These are phyloP conservation scores for Sceliomorpha sp. DNA, from an alignment of 2,888 invertebrate genomes.

Conservation along the genomic window DNA sequence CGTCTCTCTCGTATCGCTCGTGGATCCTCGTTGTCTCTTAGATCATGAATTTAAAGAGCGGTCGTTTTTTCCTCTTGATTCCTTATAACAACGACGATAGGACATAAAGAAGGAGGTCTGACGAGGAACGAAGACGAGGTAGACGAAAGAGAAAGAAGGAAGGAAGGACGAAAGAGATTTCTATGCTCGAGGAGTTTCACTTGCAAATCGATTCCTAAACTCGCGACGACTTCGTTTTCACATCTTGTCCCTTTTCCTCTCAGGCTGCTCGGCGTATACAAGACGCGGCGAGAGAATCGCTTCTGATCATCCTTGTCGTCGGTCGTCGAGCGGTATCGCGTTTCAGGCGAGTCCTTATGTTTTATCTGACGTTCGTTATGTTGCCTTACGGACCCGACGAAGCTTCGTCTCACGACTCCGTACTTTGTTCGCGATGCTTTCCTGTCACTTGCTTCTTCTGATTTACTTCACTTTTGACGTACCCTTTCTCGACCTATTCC, in stretches of 20 bases:
- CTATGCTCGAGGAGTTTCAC: conserved; percentile 66
- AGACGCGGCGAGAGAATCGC: conserved; percentile 12
- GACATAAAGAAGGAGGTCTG: conserved; percentile 27
- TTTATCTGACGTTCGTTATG: conserved; percentile 75
- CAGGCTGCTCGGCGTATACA: conserved; percentile 44
- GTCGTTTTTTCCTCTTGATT: conserved; percentile 52
- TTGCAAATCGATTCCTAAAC: conserved; percentile 77
- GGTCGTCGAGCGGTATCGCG: conserved; percentile 54
- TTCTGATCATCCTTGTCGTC: conserved; percentile 34
- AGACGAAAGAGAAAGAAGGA: conserved; percentile 26
- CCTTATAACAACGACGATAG: conserved; percentile 45
- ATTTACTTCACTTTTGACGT: conserved; percentile 45
- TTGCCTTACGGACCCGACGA: conserved; percentile 47
- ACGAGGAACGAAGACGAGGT: conserved; percentile 17
- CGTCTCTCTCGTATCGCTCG: conserved; percentile 60
- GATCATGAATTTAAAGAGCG: conserved; percentile 72
- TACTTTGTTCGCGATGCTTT: conserved; percentile 66
- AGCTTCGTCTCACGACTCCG: conserved; percentile 51
- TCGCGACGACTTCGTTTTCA: conserved; percentile 44
- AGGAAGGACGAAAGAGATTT: conserved; percentile 4
- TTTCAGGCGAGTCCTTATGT: conserved; percentile 67
- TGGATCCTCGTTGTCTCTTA: conserved; percentile 64
- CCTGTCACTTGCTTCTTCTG: conserved; percentile 59
- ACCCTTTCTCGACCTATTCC: conserved; percentile 52
- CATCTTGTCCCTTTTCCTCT: conserved; percentile 28